Evolutionary conservation across 1,140 invertebrate genomes (phyloP), one percentile per base, ranked within the genome.

Genomic region (Arion vulgaris): DNA sequence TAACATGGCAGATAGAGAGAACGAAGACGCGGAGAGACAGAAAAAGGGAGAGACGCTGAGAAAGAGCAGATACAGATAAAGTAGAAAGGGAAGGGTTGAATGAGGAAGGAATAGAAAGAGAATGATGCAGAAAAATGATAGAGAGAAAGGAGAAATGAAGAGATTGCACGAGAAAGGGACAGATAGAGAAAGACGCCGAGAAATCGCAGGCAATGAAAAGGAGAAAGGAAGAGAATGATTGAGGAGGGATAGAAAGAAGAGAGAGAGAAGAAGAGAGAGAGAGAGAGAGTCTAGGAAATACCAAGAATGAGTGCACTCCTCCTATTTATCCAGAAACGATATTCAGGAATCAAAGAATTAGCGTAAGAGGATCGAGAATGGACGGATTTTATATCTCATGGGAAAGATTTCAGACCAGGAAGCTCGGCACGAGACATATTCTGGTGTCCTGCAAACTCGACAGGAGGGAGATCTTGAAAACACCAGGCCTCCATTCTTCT

Each of bases 211-310:
- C 4, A 26, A 23, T 7, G 26, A 39, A 32, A 32, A 32, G 13
- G 36, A 71, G 36, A 71, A 28, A 71, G 28, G 34, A 5, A 71
- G 26, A 71, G 68, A 71, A 28, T 34, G 68, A 71, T 13, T 34
- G 68, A 71, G 68, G 34, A 28, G 34, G 68, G 23, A 23, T 34
- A 28, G 34, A 28, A 71, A 28, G 34, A 28, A 71, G 68, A 71
- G 68, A 36, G 36, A 71, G 68, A 71, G 36, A 71, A 28, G 34
- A 28, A 71, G 68, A 71, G 36, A 71, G 68, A 71, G 68, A 71
- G 68, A 71, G 68, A 71, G 68, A 71, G 28, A 71, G 36, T 34
- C 4, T 1, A 32, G 23, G 26, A 34, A 5, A 71, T 9, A 39
- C 2, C 5, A 19, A 57, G 26, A 57, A 4, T 11, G 53, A 45